phyloP scores from a whole-genome alignment of 2,113 vertebrate species.

The Bagarius yarrelli region DNA sequence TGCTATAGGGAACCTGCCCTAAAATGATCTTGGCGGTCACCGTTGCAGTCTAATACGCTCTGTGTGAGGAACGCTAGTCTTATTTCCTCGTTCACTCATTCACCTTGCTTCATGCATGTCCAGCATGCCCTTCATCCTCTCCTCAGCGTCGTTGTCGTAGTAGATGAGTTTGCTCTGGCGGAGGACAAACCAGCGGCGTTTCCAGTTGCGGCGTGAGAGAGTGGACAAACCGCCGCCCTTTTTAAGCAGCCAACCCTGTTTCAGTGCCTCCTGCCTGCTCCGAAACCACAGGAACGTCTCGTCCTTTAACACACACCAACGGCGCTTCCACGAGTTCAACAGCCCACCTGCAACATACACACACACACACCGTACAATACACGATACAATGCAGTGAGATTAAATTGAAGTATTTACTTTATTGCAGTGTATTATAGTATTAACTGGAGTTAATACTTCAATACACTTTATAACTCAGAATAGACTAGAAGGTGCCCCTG shows the following conservation, averaged over 20 bases:
- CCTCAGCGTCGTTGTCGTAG: slow-evolving; percentile 93
- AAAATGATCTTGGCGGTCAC: too few species aligned
- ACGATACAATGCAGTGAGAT: too few species aligned
- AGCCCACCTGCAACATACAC: slow-evolving; percentile 78
- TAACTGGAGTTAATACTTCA: too few species aligned
- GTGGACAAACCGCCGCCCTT: slow-evolving; percentile 95
- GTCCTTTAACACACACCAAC: slow-evolving; percentile 97
- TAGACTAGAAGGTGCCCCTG: too few species aligned
- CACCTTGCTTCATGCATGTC: slow-evolving; percentile 89
- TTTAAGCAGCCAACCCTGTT: slow-evolving; percentile 96
- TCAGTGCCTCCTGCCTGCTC: slow-evolving; percentile 95
- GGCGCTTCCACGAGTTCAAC: slow-evolving; percentile 93
- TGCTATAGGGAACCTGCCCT: too few species aligned
- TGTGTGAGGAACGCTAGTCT: not conserved
- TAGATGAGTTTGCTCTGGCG: slow-evolving; percentile 93
- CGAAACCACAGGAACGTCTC: slow-evolving; percentile 98
- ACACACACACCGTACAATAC: not conserved
- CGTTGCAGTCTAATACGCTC: not conserved
- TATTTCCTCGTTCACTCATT: slow-evolving; percentile 30
- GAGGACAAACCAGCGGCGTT: slow-evolving; percentile 95
- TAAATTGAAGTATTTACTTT: too few species aligned
- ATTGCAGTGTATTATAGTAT: too few species aligned
- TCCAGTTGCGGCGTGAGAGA: slow-evolving; percentile 94
- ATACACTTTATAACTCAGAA: too few species aligned
- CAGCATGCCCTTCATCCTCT: slow-evolving; percentile 89